phyloP scores from a whole-genome alignment of 2,888 invertebrate genomes.

The Ernsta delagoae region DNA sequence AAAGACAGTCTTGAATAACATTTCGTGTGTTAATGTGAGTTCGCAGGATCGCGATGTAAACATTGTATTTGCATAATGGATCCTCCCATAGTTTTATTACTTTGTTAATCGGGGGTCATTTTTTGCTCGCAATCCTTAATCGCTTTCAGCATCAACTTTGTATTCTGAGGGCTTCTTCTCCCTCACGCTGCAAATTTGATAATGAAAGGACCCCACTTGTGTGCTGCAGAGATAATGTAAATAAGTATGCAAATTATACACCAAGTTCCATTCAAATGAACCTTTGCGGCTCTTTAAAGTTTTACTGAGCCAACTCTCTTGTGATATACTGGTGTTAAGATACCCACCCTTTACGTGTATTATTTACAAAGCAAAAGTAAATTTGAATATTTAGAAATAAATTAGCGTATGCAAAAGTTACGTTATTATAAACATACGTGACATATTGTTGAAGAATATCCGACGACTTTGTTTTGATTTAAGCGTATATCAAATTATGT shows the following conservation, averaged over 20 bases:
- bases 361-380: constrained; percentile 33
- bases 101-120: constrained; percentile 66
- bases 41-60: constrained; percentile 30
- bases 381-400: constrained; percentile 34
- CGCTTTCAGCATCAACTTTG: constrained; percentile 74
- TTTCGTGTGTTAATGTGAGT: too few species aligned
- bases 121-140: constrained; percentile 67
- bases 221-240: constrained; percentile 84
- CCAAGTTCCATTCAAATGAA: constrained; percentile 81
- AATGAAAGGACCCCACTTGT: constrained; percentile 83
- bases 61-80: constrained; percentile 39
- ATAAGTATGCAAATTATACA: constrained; percentile 83
- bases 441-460: constrained; percentile 12
- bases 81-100: constrained; percentile 60
- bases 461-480: constrained; percentile 8
- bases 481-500: not conserved
- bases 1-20: constrained; percentile 1
- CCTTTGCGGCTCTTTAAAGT: constrained; percentile 79
- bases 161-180: constrained; percentile 70
- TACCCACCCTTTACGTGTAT: constrained; percentile 47
- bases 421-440: constrained; percentile 10
- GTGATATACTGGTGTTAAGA: constrained; percentile 57
- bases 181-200: constrained; percentile 80
- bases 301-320: constrained; percentile 67
- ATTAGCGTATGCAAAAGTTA: constrained; percentile 5